Base-by-base conservation (phyloP, 2,888 invertebrate genomes). In the Tenthredo amoena region DNA sequence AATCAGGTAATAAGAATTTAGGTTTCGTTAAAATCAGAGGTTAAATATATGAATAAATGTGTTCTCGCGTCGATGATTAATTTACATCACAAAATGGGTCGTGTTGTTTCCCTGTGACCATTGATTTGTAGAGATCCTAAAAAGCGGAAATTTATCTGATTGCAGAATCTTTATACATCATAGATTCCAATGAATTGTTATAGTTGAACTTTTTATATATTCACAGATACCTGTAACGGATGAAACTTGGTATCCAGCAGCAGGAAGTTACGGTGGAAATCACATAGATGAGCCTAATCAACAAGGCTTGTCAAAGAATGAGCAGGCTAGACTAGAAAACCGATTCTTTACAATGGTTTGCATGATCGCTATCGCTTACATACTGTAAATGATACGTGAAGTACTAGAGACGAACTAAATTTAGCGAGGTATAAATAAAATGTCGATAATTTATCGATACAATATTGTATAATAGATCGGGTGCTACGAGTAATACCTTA, bases 221-320 rank as follows among this genome's bases (percentile, higher is more conserved):
- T 87, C 77, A 10, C 81, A 92, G 92, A 89, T 91, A 62, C 88
- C 90, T 62, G 90, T 89, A 58, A 92, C 91, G 26, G 90, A 89
- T 68, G 91, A 92, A 68, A 94, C 94, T 0, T 94, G 95, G 94
- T 95, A 94, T 88, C 94, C 95, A 47, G 94, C 94, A 2, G 94
- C 95, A 26, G 94, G 94, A 47, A 94, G 93, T 88, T 94, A 95
- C 88, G 91, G 94, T n/a, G 94, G 93, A 85, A 95, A 95, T 88
- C 94, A 94, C 88, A 94, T 95, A 1, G 95, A 95, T 86, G 95
- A 95, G 89, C 95, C 95, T 0, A 95, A 95, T 89, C 95, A 95
- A 89, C 94, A 95, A 88, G 95, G 95, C 0, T 90, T 95, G 40
- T 91, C 92, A 26, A 93, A 93, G 85, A 91, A 90, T 50, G 89